These are phyloP conservation scores for Chelonus insularis DNA, from an alignment of 1,140 invertebrate species.

Conservation along the genomic window DNA sequence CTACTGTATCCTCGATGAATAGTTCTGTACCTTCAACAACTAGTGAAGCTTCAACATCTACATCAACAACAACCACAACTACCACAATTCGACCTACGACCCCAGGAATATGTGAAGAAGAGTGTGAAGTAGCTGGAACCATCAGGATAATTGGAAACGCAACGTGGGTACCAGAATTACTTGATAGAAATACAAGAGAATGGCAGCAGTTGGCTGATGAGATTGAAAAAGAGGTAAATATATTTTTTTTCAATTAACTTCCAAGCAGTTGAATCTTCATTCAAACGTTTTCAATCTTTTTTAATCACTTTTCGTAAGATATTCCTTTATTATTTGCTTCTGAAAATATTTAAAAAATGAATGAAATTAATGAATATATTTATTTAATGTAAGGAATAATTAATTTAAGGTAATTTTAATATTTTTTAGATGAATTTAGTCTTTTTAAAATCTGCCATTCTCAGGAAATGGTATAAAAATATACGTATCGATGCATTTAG, in stretches of 20 bases:
- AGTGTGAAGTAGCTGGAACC: slow-evolving; percentile 82
- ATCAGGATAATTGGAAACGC: slow-evolving; percentile 79
- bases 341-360: no score
- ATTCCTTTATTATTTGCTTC: no score
- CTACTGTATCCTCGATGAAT: slow-evolving; percentile 59
- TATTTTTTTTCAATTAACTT: slow-evolving; percentile 14
- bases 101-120: slow-evolving; percentile 75
- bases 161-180: slow-evolving; percentile 81
- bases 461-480: slow-evolving; percentile 82
- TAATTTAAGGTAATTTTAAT: no score
- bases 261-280: no score
- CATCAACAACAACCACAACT: slow-evolving; percentile 75
- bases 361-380: no score
- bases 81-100: slow-evolving; percentile 79
- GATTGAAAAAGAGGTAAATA: slow-evolving; percentile 72
- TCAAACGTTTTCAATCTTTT: no score
- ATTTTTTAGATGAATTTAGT: slow-evolving; percentile 77
- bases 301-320: no score
- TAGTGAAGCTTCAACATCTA: slow-evolving; percentile 58
- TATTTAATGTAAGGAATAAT: no score
- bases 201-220: slow-evolving; percentile 81
- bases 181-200: slow-evolving; percentile 83
- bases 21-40: slow-evolving; percentile 47
- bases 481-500: slow-evolving; percentile 76
- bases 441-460: slow-evolving; percentile 72